Evolutionary conservation across 2,888 invertebrate species (phyloP).

Genomic region (Pristionchus fissidentatus): DNA sequence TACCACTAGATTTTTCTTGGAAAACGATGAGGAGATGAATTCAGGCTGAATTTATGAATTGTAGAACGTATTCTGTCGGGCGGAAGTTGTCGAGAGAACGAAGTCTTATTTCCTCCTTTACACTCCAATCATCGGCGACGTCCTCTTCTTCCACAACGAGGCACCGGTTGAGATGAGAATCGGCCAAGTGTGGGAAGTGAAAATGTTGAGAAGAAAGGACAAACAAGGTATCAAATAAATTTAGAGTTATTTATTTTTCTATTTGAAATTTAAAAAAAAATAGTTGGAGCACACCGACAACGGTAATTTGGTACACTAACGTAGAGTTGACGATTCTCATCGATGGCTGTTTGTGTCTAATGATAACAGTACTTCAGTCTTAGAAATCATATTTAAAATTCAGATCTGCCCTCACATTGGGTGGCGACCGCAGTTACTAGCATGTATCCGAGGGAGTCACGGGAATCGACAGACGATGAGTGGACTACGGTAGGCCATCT

Average conservation of each 20-base stretch:
- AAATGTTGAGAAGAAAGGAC: neutral
- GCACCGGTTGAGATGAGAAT: neutral
- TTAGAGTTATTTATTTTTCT: neutral
- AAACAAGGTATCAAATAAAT: neutral
- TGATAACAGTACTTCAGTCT: too few species aligned
- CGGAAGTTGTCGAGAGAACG: neutral
- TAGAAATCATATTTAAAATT: too few species aligned
- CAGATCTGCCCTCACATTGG: too few species aligned
- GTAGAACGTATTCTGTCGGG: neutral
- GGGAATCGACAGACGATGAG: neutral
- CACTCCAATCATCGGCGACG: neutral
- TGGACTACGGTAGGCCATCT: conserved; percentile 16
- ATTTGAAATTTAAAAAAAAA: neutral
- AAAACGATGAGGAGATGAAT: too few species aligned
- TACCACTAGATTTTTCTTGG: too few species aligned
- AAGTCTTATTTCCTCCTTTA: neutral
- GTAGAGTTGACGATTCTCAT: too few species aligned
- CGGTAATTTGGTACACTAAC: too few species aligned
- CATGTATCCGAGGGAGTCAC: too few species aligned
- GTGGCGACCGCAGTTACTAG: too few species aligned
- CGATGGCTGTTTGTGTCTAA: too few species aligned
- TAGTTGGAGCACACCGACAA: neutral
- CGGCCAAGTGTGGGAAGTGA: conserved; percentile 1
- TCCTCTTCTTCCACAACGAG: neutral
- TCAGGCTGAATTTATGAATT: too few species aligned